A percentile compares a stretch with the other conserved stretches of the same genome.
Evolutionary conservation across 2,113 vertebrate species (phyloP).

Genomic region (Odobenus rosmarus): DNA sequence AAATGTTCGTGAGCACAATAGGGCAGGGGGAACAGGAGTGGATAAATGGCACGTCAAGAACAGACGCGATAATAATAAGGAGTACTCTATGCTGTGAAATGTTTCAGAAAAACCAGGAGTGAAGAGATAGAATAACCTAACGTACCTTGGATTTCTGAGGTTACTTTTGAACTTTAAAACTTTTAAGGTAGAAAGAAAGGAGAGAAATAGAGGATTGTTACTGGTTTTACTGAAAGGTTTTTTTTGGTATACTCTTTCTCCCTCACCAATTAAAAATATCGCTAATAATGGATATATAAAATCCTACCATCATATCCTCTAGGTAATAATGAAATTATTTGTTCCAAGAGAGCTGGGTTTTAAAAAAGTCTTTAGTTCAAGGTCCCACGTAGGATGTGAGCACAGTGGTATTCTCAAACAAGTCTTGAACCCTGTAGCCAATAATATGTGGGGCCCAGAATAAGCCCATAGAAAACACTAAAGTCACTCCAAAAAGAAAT

Average conservation of each 20-base stretch:
- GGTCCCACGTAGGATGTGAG: not conserved
- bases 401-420: not conserved
- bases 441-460: not conserved
- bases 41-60: not conserved
- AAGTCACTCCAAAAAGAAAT: not conserved
- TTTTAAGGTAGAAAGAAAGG: not conserved
- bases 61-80: not conserved
- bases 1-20: accelerated
- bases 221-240: not conserved
- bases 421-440: not conserved
- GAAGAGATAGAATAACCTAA: not conserved
- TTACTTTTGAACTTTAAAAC: not conserved
- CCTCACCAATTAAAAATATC: not conserved
- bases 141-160: not conserved
- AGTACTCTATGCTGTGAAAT: not conserved
- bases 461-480: not conserved
- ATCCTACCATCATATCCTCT: not conserved
- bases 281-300: not conserved
- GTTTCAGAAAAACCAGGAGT: not conserved
- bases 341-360: not conserved
- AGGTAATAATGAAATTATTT: not conserved
- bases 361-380: not conserved
- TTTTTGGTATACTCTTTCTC: not conserved
- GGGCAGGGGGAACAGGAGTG: not conserved
- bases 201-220: not conserved